These are phyloP conservation scores for Patagioenas fasciata DNA, from an alignment of 2,113 vertebrate genomes.

Conservation along the genomic window DNA sequence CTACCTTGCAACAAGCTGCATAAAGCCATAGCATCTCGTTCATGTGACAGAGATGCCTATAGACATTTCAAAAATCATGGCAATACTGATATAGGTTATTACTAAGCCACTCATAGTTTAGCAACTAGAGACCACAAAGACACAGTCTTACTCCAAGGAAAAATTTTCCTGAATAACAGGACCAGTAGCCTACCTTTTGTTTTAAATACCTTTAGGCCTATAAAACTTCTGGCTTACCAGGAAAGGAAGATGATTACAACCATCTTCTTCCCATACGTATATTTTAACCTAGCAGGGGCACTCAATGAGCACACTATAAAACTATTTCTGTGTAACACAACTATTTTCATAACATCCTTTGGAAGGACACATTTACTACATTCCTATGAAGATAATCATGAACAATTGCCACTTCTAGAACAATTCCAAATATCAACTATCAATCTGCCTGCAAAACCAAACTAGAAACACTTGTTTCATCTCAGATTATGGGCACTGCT, in stretches of 20 bases:
- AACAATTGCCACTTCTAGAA: neutral
- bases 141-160: neutral
- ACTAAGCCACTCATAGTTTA: neutral
- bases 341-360: neutral
- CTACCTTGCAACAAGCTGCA: neutral
- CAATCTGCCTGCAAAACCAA: neutral
- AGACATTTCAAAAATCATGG: neutral
- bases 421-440: neutral
- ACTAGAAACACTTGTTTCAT: neutral
- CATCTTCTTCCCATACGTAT: neutral
- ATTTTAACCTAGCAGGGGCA: neutral
- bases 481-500: neutral
- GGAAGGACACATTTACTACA: neutral
- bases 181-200: neutral
- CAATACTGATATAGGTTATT: rapidly evolving
- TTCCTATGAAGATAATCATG: neutral
- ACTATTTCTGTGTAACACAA: neutral
- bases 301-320: neutral
- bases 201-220: neutral
- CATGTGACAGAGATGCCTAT: neutral
- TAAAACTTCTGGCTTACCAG: neutral
- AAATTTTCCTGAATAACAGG: neutral
- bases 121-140: neutral
- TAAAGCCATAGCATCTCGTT: neutral
- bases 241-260: neutral